Percentiles rank a stretch among this genome's conserved stretches.
phyloP scores from a whole-genome alignment of 92 coral and sea anemone species.

The Zoanthus sansibaricus region DNA sequence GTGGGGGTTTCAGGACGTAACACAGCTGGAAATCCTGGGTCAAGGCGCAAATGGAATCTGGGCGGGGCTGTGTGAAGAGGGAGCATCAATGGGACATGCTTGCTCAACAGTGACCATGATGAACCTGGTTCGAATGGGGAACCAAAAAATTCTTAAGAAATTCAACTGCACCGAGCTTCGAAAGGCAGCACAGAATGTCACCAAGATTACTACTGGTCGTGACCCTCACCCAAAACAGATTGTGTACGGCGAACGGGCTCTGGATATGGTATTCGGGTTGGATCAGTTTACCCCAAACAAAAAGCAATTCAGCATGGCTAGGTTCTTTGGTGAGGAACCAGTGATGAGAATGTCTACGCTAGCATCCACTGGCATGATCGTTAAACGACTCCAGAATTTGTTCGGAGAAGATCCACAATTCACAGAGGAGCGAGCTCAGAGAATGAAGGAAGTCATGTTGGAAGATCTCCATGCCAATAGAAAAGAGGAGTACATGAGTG shows the following conservation, averaged over 20 bases:
- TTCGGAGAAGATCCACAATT: constrained; percentile 77
- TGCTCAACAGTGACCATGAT: constrained; percentile 59
- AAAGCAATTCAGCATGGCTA: constrained; percentile 74
- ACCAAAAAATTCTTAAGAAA: constrained; percentile 54
- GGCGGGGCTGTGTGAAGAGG: constrained; percentile 66
- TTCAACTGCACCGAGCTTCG: constrained; percentile 73
- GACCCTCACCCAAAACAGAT: constrained; percentile 73
- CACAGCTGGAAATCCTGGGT: constrained; percentile 64
- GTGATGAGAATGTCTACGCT: constrained; percentile 76
- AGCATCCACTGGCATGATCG: constrained; percentile 73
- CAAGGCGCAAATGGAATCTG: constrained; percentile 70
- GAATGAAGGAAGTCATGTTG: constrained; percentile 76
- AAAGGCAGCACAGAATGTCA: constrained; percentile 67
- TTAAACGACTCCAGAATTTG: constrained; percentile 57
- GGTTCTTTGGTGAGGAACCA: constrained; percentile 78
- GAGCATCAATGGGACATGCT: constrained; percentile 72
- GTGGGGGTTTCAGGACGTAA: constrained; percentile 63
- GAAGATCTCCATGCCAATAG: constrained; percentile 73
- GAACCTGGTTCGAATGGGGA: constrained; percentile 71
- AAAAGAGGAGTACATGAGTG: constrained; percentile 86
- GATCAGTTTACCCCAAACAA: constrained; percentile 66
- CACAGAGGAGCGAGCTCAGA: constrained; percentile 70
- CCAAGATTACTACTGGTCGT: constrained; percentile 70
- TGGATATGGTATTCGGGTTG: constrained; percentile 76
- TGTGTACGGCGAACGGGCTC: constrained; percentile 77